Evolutionary conservation across 2,113 vertebrate species (phyloP).

Genomic region (Emydura subglobosa): DNA sequence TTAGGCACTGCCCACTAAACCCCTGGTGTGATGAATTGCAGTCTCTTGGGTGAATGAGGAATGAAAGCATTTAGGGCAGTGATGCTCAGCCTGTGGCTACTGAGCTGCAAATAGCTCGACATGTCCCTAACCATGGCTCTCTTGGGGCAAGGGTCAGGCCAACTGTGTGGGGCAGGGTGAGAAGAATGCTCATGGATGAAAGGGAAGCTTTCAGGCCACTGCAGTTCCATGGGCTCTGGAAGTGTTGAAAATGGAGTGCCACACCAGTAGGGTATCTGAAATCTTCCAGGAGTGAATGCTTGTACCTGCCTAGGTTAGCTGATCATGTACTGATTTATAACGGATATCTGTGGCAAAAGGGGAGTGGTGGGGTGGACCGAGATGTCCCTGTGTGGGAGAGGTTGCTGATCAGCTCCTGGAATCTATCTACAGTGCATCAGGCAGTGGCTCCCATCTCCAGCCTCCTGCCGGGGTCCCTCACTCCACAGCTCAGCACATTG

Average conservation of each 20-base stretch:
- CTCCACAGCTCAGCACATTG: background rate
- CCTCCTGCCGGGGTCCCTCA: background rate
- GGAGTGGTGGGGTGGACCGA: background rate
- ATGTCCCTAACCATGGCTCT: background rate
- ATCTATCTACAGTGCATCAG: background rate
- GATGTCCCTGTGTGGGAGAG: background rate
- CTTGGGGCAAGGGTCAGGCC: background rate
- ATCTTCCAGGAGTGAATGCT: background rate
- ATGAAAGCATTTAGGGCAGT: background rate
- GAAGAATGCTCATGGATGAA: fast-evolving
- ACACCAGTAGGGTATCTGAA: background rate
- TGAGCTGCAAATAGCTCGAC: background rate
- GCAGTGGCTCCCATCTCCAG: background rate
- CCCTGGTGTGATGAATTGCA: background rate
- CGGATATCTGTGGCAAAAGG: background rate
- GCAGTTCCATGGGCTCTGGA: background rate
- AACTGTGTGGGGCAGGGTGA: background rate
- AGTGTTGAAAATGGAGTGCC: background rate
- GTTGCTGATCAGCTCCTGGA: background rate
- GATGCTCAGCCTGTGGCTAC: background rate
- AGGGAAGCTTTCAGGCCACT: background rate
- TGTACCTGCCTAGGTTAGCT: background rate
- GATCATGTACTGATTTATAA: background rate
- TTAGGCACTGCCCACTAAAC: background rate
- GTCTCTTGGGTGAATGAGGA: background rate